A percentile compares a stretch with the other conserved stretches of the same genome.
Conservation (phyloP, 2,888 invertebrate species). For the Eupithecia exiguata region DNA sequence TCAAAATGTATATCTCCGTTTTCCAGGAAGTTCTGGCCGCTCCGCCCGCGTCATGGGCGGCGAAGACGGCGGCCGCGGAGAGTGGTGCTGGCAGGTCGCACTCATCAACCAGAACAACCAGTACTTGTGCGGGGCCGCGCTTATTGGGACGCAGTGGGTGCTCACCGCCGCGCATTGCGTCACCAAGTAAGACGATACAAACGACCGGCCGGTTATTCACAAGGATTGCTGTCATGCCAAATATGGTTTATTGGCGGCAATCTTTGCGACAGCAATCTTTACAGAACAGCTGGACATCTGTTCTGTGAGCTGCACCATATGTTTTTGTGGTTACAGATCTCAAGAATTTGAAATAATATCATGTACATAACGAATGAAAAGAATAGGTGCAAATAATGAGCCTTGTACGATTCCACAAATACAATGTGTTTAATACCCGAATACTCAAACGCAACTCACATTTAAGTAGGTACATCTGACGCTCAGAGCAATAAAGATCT, state of each 20-base stretch:
- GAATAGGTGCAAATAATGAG: neutral
- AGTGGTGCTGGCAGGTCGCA: conserved; percentile 98
- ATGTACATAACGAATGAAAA: neutral
- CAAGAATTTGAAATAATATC: neutral
- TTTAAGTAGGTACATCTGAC: too few species aligned
- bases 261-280: neutral
- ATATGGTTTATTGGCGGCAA: neutral
- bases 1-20: neutral
- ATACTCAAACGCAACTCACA: too few species aligned
- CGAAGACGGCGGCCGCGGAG: conserved; percentile 94
- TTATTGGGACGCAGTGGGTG: conserved; percentile 97
- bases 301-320: neutral
- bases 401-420: neutral
- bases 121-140: conserved; percentile 95
- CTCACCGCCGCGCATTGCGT: conserved; percentile 97
- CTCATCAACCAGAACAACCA: conserved; percentile 96
- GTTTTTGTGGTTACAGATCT: neutral
- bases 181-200: conserved; percentile 88
- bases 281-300: too few species aligned
- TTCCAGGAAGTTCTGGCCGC: conserved; percentile 60
- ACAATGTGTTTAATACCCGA: neutral
- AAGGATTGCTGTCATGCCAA: too few species aligned
- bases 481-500: too few species aligned
- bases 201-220: too few species aligned
- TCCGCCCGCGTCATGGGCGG: conserved; percentile 90